Percentiles rank a stretch among this genome's conserved stretches.
phyloP scores from a whole-genome alignment of 2,113 vertebrate species.

The Anoplopoma fimbria region DNA sequence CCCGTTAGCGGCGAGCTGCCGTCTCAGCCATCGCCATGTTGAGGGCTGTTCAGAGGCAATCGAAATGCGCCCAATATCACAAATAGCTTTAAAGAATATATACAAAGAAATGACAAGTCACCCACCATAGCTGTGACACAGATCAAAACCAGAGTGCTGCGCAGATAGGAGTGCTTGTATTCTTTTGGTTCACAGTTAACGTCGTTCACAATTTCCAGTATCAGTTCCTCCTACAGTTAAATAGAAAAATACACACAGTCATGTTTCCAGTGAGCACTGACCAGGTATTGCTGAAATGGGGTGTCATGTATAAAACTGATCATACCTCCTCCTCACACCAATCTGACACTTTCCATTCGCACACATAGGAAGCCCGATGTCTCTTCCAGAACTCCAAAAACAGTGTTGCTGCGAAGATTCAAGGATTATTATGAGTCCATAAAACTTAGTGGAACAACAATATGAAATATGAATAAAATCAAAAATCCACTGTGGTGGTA shows the following conservation, averaged over 20 bases:
- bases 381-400: slow-evolving; percentile 97
- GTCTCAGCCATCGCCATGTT: background rate
- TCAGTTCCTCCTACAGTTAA: slow-evolving; percentile 89
- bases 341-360: slow-evolving; percentile 87
- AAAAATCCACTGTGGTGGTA: background rate
- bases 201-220: slow-evolving; percentile 87
- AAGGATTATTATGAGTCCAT: background rate
- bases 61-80: background rate
- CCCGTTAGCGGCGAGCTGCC: background rate
- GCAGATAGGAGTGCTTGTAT: slow-evolving; percentile 88
- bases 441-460: background rate
- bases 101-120: slow-evolving; percentile 2
- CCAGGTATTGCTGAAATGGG: background rate
- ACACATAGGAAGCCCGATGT: slow-evolving; percentile 84
- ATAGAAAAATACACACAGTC: background rate
- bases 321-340: slow-evolving; percentile 95
- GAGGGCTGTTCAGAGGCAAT: background rate
- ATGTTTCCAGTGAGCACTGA: slow-evolving; percentile 10
- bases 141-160: slow-evolving; percentile 84
- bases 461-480: background rate
- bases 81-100: background rate
- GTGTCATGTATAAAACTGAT: background rate
- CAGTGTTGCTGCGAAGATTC: slow-evolving; percentile 87
- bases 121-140: slow-evolving; percentile 88
- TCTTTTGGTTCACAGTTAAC: slow-evolving; percentile 62